A percentile compares a stretch with the other conserved stretches of the same genome.
Evolutionary conservation across 2,888 invertebrate species (phyloP).

Genomic region (Deroplatys truncata): DNA sequence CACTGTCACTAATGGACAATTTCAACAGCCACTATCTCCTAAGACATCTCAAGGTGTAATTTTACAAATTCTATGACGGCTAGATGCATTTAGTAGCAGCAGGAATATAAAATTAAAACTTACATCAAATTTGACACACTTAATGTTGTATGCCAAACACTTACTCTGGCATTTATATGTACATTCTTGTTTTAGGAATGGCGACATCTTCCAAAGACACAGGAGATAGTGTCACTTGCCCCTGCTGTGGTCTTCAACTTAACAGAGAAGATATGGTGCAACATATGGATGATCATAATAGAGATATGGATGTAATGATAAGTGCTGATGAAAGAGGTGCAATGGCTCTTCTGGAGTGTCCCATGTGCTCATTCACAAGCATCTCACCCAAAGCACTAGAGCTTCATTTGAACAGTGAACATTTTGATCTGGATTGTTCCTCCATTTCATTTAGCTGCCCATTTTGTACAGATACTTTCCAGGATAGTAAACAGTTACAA

Average conservation of each 20-base stretch:
- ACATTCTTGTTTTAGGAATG: neutral
- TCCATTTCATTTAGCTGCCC: neutral
- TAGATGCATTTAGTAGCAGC: no score
- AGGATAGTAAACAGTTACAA: neutral
- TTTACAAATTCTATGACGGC: no score
- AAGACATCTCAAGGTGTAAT: no score
- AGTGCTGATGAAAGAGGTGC: neutral
- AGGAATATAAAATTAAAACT: no score
- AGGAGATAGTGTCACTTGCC: neutral
- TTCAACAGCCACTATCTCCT: no score
- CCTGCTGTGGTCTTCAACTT: neutral
- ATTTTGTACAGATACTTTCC: neutral
- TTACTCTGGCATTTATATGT: no score
- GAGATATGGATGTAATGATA: no score
- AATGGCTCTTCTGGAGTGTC: neutral
- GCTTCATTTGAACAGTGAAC: neutral
- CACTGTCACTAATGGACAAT: no score
- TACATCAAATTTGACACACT: no score
- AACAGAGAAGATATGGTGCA: neutral
- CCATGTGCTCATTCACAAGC: neutral
- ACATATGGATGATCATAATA: neutral
- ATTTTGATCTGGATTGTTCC: neutral
- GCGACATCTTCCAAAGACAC: neutral
- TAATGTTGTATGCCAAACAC: no score
- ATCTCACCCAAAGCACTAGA: neutral